These are phyloP conservation scores for Pavo muticus DNA, from an alignment of 2,113 vertebrate species.

Conservation along the genomic window DNA sequence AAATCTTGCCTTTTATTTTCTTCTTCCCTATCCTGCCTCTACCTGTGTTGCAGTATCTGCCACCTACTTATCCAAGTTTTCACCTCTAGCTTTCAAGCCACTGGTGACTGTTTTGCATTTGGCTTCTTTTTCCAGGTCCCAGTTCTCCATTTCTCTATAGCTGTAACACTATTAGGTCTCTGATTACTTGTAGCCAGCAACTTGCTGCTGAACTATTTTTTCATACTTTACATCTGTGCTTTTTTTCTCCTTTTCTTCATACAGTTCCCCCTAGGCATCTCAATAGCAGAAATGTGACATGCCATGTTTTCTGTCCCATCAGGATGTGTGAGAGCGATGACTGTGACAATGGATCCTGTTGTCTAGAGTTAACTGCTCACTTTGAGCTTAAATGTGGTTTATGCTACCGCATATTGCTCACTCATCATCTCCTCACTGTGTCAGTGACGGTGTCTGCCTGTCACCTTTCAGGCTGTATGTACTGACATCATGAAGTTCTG, in stretches of 20 bases:
- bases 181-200: background rate
- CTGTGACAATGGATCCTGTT: background rate
- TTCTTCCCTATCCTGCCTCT: background rate
- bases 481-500: background rate
- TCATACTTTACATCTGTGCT: background rate
- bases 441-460: background rate
- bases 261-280: accelerated
- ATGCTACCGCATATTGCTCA: background rate
- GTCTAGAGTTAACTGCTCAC: background rate
- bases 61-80: background rate
- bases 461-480: background rate
- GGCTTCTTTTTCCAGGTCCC: background rate
- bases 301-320: background rate
- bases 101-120: background rate
- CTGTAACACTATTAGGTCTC: background rate
- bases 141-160: background rate
- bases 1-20: background rate
- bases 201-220: background rate
- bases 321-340: background rate
- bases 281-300: background rate
- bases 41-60: background rate
- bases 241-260: background rate
- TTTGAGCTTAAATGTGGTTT: background rate
- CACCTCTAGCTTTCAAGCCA: background rate
- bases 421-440: background rate